phyloP scores from a whole-genome alignment of 2,797 vertebrate genomes.

The Scarus forsteni region DNA sequence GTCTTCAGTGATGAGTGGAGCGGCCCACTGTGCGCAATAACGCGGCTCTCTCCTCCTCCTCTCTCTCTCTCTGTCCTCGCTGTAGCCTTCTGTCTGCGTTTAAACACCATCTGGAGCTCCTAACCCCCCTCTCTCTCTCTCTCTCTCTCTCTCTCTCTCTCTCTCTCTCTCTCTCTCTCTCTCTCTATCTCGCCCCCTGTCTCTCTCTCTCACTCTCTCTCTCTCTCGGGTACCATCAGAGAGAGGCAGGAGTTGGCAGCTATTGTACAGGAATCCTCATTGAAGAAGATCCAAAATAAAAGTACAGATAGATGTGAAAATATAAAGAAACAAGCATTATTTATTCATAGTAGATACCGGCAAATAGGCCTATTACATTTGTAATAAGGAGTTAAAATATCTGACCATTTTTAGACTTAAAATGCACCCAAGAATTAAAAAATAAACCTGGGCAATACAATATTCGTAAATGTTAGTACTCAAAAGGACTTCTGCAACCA shows the following conservation, averaged over 20 bases:
- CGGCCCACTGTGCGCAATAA: slow-evolving; percentile 75
- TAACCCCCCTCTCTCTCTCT: slow-evolving; percentile 57
- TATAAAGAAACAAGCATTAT: background rate
- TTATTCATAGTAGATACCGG: background rate
- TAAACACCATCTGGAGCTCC: slow-evolving; percentile 89
- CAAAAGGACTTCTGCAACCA: background rate
- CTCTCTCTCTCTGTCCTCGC: slow-evolving; percentile 77
- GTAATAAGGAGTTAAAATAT: background rate
- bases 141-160: slow-evolving; percentile 49
- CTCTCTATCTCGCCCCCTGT: slow-evolving; percentile 16
- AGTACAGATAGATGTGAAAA: background rate
- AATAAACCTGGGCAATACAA: no score
- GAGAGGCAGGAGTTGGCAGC: slow-evolving; percentile 49
- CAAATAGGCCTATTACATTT: background rate
- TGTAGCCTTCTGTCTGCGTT: slow-evolving; percentile 88
- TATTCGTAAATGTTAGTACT: no score
- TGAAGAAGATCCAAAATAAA: slow-evolving; percentile 41
- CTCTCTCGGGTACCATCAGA: slow-evolving; percentile 53
- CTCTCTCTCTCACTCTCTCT: slow-evolving; percentile 32
- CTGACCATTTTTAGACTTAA: background rate
- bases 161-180: slow-evolving; percentile 38
- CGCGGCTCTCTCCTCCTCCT: slow-evolving; percentile 79
- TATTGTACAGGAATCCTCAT: slow-evolving; percentile 60
- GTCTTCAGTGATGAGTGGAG: slow-evolving; percentile 77
- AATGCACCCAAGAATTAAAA: background rate